Percentiles rank a stretch among this genome's conserved stretches.
Conservation (phyloP, 1,140 invertebrate species). For the Mizuhopecten yessoensis region DNA sequence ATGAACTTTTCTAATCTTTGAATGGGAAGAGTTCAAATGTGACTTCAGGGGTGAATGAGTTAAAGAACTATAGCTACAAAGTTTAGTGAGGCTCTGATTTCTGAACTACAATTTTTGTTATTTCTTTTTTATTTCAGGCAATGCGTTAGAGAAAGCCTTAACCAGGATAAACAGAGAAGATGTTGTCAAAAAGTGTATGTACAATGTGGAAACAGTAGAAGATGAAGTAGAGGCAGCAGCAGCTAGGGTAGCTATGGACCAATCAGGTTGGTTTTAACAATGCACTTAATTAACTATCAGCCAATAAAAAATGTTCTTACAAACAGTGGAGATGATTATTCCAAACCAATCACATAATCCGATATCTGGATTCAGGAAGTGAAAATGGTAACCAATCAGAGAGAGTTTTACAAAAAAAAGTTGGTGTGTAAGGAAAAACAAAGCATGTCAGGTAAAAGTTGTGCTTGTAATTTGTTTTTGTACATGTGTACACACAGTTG, state of each 20-base stretch:
- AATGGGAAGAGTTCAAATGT: too few relatives aligned
- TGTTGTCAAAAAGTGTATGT: conserved; percentile 95
- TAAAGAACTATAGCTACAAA: too few relatives aligned
- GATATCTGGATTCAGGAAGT: neutral
- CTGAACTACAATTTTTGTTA: too few relatives aligned
- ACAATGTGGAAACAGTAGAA: conserved; percentile 91
- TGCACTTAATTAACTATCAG: neutral
- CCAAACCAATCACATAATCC: neutral
- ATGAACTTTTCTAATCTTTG: too few relatives aligned
- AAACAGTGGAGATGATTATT: neutral
- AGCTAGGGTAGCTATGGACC: conserved; percentile 90
- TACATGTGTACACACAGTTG: neutral
- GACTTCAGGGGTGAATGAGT: too few relatives aligned
- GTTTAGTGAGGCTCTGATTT: too few relatives aligned
- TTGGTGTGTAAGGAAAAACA: conserved; percentile 1
- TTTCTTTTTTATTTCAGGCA: conserved; percentile 85
- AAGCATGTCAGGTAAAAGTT: neutral
- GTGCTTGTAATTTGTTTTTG: neutral
- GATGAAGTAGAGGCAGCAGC: conserved; percentile 92
- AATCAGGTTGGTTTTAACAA: conserved; percentile 85
- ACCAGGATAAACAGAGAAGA: conserved; percentile 95
- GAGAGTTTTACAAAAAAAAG: neutral
- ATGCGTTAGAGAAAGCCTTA: conserved; percentile 93
- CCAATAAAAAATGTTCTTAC: neutral
- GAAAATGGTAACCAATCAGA: neutral